Percentiles rank a stretch among this genome's conserved stretches.
Evolutionary conservation across 2,113 vertebrate species (phyloP).

Genomic region (Tupaia tana): DNA sequence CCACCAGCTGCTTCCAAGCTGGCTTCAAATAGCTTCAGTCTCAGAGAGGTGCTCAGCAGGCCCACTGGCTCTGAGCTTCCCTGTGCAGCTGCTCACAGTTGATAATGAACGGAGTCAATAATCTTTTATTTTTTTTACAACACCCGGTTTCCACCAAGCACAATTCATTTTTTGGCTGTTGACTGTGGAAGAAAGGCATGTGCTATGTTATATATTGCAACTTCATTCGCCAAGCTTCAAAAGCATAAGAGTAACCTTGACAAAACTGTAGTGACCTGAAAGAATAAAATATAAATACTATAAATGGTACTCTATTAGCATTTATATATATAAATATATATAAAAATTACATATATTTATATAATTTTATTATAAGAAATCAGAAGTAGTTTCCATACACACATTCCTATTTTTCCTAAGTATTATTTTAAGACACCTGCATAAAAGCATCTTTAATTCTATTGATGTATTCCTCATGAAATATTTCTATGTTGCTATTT

Average conservation of each 20-base stretch:
- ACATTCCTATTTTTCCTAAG: background rate
- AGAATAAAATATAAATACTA: background rate
- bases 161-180: background rate
- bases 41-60: constrained; percentile 50
- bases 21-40: constrained; percentile 64
- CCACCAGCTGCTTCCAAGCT: constrained; percentile 66
- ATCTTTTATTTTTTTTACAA: background rate
- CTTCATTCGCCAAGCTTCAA: constrained; percentile 13
- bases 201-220: background rate
- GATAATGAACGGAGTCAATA: constrained; percentile 69
- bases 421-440: background rate
- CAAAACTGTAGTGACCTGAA: background rate
- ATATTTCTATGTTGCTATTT: background rate
- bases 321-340: background rate
- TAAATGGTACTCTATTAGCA: background rate
- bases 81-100: constrained; percentile 68
- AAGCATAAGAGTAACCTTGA: background rate
- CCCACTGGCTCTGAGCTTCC: constrained; percentile 44
- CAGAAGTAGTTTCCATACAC: background rate
- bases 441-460: background rate
- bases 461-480: background rate
- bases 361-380: background rate
- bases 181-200: background rate
- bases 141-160: background rate
- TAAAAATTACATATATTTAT: too few relatives aligned